Conservation (phyloP, 2,113 vertebrate species). For the Limanda limanda region DNA sequence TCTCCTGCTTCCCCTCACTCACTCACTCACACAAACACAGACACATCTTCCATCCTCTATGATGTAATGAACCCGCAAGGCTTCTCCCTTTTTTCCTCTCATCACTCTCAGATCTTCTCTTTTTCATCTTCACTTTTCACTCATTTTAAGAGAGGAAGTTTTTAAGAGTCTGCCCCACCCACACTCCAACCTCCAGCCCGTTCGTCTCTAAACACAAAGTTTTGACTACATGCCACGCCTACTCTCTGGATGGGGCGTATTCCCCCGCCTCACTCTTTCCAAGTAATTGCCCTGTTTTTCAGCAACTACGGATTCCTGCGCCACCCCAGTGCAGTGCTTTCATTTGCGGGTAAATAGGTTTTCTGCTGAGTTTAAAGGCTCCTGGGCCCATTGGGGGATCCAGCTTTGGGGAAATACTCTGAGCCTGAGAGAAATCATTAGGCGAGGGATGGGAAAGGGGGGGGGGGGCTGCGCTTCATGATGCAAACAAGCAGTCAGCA, state of each 20-base stretch:
- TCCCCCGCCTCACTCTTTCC: conserved; percentile 69
- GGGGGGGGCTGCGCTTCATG: conserved; percentile 13
- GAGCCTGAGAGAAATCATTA: conserved; percentile 62
- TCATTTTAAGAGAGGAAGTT: conserved; percentile 54
- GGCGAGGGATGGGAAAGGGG: neutral
- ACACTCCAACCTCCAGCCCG: neutral
- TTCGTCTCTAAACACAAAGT: conserved; percentile 50
- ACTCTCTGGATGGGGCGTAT: conserved; percentile 66
- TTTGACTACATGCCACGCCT: conserved; percentile 60
- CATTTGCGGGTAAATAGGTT: conserved; percentile 78
- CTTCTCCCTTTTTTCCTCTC: conserved; percentile 16
- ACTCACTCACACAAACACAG: conserved; percentile 18
- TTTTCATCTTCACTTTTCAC: conserved; percentile 44
- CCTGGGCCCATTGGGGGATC: conserved; percentile 59
- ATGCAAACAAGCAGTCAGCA: conserved; percentile 61
- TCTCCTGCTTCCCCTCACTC: conserved; percentile 14
- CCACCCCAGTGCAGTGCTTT: conserved; percentile 63
- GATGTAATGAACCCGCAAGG: conserved; percentile 77
- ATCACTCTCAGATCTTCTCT: conserved; percentile 36
- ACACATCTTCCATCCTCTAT: conserved; percentile 31
- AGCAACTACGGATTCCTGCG: conserved; percentile 51
- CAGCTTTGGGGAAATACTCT: conserved; percentile 57
- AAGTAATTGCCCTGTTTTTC: conserved; percentile 78
- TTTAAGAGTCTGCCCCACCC: conserved; percentile 27
- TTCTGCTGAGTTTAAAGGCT: conserved; percentile 80